phyloP scores from a whole-genome alignment of 1,140 invertebrate species.

The Aporrectodea caliginosa region DNA sequence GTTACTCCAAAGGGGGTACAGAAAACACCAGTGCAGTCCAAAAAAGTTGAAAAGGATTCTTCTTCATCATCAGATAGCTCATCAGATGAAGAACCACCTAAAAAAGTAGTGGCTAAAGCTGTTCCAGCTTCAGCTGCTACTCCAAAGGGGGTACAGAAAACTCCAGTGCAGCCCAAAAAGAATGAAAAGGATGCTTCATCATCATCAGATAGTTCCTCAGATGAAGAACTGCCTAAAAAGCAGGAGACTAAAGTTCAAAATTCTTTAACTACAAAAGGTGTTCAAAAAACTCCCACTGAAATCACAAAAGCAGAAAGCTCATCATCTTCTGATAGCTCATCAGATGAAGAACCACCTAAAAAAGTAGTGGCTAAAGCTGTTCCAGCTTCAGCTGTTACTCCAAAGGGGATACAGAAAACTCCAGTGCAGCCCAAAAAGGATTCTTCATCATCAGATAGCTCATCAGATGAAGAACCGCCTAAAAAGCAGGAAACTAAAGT shows the following conservation, averaged over 20 bases:
- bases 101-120: neutral
- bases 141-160: constrained; percentile 16
- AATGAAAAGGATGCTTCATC: constrained; percentile 25
- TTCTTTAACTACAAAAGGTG: no score
- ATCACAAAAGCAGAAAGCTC: no score
- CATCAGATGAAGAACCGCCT: constrained; percentile 10
- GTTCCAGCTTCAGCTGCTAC: constrained; percentile 31
- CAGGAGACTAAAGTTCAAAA: neutral
- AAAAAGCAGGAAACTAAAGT: neutral
- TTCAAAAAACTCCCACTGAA: no score
- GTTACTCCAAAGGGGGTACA: constrained; percentile 30
- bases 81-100: constrained; percentile 5
- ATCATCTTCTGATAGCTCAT: constrained; percentile 29
- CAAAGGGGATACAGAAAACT: constrained; percentile 8
- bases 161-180: constrained; percentile 4
- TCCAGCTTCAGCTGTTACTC: constrained; percentile 29
- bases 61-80: neutral
- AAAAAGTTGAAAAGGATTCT: neutral
- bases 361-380: neutral
- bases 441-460: neutral
- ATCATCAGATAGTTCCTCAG: constrained; percentile 27
- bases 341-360: constrained; percentile 10
- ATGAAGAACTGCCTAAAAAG: constrained; percentile 9
- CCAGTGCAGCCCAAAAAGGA: neutral
- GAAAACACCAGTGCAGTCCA: neutral